These are phyloP conservation scores for Neodon shergylaensis DNA, from an alignment of 2,113 vertebrate species.

Conservation along the genomic window DNA sequence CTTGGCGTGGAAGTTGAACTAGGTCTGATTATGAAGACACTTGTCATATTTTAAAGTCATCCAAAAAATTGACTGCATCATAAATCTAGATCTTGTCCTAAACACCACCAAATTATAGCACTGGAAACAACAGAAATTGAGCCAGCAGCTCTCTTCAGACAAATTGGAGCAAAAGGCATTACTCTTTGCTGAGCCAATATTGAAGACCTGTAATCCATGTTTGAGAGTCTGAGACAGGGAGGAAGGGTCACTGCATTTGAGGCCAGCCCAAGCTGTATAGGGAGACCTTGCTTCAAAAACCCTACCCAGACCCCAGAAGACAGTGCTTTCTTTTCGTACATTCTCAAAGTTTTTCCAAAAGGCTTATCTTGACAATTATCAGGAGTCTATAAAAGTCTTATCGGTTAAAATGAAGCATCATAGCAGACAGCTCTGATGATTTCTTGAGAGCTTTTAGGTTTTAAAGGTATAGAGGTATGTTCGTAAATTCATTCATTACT, in stretches of 20 bases:
- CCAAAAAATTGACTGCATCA: background rate
- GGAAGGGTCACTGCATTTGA: background rate
- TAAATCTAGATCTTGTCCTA: background rate
- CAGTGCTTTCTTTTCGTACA: background rate
- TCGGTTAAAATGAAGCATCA: background rate
- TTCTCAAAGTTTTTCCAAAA: background rate
- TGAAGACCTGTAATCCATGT: background rate
- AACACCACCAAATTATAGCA: background rate
- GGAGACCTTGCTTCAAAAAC: background rate
- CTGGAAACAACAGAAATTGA: background rate
- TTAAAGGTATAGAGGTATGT: background rate
- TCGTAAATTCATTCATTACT: background rate
- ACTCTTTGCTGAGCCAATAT: background rate
- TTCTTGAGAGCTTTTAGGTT: background rate
- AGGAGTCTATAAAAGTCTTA: background rate
- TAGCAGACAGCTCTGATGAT: background rate
- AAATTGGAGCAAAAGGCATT: background rate
- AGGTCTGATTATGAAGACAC: background rate
- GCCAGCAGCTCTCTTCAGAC: background rate
- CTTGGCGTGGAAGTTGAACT: background rate
- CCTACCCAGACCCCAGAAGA: background rate
- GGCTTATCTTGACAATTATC: background rate
- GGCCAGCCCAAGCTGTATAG: background rate
- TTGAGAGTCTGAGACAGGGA: background rate
- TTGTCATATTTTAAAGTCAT: background rate